Conservation (phyloP, 2,797 vertebrate genomes). For the Danio aesculapii region DNA sequence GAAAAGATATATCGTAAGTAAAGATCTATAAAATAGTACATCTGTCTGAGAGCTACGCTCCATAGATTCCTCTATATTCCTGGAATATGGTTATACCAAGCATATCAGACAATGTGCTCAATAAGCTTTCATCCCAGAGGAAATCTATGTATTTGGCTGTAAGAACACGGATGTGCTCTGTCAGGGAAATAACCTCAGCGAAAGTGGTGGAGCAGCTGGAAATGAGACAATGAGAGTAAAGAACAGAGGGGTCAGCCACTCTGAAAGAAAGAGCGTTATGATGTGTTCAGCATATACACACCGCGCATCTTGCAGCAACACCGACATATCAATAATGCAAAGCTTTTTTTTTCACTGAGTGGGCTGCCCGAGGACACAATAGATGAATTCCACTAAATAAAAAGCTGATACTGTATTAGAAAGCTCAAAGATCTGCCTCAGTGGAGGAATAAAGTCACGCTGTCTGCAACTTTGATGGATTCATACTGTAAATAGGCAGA, state of each 20-base stretch:
- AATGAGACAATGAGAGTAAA: conserved; percentile 51
- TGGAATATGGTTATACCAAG: conserved; percentile 39
- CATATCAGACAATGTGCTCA: conserved; percentile 20
- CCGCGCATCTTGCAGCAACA: conserved; percentile 62
- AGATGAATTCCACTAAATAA: conserved; percentile 63
- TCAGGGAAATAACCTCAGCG: conserved; percentile 32
- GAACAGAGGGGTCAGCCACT: conserved; percentile 66
- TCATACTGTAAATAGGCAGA: too few species aligned
- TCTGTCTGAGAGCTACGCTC: conserved; percentile 29
- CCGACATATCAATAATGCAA: conserved; percentile 71
- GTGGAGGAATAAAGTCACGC: not conserved
- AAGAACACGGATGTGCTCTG: conserved; percentile 33
- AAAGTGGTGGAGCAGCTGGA: conserved; percentile 6
- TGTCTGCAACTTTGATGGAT: not conserved
- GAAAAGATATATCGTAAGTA: conserved; percentile 20
- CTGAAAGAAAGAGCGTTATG: conserved; percentile 59
- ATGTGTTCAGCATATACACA: conserved; percentile 56
- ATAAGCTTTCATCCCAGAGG: conserved; percentile 33
- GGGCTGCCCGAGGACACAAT: conserved; percentile 57
- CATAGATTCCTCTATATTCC: conserved; percentile 25
- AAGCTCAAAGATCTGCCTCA: conserved; percentile 1
- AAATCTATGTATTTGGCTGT: conserved; percentile 43
- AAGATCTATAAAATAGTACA: conserved; percentile 31
- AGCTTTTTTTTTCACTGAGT: conserved; percentile 60
- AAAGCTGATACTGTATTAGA: conserved; percentile 57